Evolutionary conservation across 2,888 invertebrate species (phyloP).

Genomic region (Beris morrisii): DNA sequence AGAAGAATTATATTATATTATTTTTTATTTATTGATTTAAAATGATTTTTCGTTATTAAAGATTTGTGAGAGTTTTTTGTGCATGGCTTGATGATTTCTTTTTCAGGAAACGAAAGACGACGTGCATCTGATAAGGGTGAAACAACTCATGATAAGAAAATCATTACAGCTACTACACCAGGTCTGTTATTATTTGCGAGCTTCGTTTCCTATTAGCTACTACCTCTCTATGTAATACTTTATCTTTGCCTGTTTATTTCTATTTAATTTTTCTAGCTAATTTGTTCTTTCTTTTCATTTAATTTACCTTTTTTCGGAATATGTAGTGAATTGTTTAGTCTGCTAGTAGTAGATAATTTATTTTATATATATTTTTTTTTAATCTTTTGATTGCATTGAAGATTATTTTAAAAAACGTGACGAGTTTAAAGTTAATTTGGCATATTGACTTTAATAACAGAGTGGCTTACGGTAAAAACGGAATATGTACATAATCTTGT

Average conservation of each 20-base stretch:
- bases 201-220: slow-evolving; percentile 9
- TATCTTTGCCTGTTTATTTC: slow-evolving; percentile 33
- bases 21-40: slow-evolving; percentile 35
- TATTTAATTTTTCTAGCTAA: slow-evolving; percentile 20
- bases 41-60: slow-evolving; percentile 34
- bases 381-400: not conserved
- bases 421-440: too few species aligned
- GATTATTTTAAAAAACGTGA: too few species aligned
- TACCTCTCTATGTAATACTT: slow-evolving; percentile 7
- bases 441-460: too few species aligned
- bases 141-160: slow-evolving; percentile 56
- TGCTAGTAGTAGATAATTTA: slow-evolving; percentile 8
- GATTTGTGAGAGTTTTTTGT: slow-evolving; percentile 44
- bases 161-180: slow-evolving; percentile 57
- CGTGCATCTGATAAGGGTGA: slow-evolving; percentile 57
- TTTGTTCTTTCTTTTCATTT: slow-evolving; percentile 20
- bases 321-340: slow-evolving; percentile 28
- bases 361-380: slow-evolving; percentile 20
- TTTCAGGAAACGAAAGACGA: slow-evolving; percentile 56
- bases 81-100: slow-evolving; percentile 57
- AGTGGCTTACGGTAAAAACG: too few species aligned
- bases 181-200: slow-evolving; percentile 52
- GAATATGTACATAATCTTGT: too few species aligned
- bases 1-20: slow-evolving; percentile 1
- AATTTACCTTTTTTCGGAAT: slow-evolving; percentile 36